These are phyloP conservation scores for Anthoscopus minutus DNA, from an alignment of 2,113 vertebrate genomes.

Conservation along the genomic window DNA sequence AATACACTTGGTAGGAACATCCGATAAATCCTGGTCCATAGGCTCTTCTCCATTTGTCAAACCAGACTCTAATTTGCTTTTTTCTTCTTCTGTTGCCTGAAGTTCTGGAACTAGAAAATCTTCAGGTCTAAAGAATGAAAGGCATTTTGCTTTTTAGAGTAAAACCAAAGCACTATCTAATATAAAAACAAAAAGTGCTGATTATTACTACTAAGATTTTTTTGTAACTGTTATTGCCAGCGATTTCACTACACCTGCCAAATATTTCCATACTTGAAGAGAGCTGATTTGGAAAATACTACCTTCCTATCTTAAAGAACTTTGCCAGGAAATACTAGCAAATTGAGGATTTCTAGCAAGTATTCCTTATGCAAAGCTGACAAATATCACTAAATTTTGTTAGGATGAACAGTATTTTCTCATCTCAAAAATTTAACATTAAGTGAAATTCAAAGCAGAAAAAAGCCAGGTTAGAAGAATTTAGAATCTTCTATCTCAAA, in stretches of 20 bases:
- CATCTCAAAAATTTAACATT: neutral
- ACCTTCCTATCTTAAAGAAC: neutral
- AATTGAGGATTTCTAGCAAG: neutral
- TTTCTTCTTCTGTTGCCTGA: slow-evolving; percentile 96
- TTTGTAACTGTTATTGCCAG: neutral
- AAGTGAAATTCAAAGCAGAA: neutral
- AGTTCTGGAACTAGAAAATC: slow-evolving; percentile 98
- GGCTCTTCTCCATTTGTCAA: slow-evolving; percentile 96
- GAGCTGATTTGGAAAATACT: neutral
- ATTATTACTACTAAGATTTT: neutral
- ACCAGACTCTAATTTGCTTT: slow-evolving; percentile 91
- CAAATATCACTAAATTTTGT: neutral
- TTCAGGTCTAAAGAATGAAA: slow-evolving; percentile 79
- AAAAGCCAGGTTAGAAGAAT: neutral
- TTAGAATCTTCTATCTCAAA: neutral
- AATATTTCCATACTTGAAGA: neutral
- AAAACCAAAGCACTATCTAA: neutral
- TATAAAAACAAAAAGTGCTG: neutral
- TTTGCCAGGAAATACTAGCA: neutral
- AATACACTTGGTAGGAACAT: slow-evolving; percentile 94
- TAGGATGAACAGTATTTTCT: neutral
- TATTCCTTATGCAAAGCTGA: neutral
- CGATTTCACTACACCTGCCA: neutral
- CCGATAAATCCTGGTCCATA: slow-evolving; percentile 97
- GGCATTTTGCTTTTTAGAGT: slow-evolving; percentile 4